Conservation (phyloP, 2,888 invertebrate species). For the Laspeyria flexula region DNA sequence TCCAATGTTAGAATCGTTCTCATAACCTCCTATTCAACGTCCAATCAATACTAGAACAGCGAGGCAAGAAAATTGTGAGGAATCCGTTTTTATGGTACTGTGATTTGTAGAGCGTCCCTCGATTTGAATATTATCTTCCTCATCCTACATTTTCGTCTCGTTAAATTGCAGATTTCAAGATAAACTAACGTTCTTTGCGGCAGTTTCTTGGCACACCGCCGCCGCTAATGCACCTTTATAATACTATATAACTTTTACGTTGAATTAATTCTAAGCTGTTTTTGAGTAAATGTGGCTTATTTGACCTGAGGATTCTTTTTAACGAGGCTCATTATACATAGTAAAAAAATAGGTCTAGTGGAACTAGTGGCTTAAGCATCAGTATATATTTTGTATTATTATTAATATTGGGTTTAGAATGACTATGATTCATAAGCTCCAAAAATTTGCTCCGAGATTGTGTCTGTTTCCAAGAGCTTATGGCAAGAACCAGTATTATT, state of each 20-base stretch:
- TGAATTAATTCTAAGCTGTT: constrained; percentile 27
- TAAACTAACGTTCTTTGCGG: constrained; percentile 23
- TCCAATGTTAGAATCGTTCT: no score
- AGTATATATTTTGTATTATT: no score
- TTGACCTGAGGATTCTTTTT: background rate
- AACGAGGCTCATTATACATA: background rate
- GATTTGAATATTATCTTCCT: constrained; percentile 46
- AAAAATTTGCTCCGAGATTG: no score
- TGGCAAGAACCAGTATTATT: no score
- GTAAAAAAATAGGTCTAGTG: background rate
- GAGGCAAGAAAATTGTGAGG: constrained; percentile 44
- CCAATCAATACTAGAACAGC: no score
- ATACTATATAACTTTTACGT: constrained; percentile 30
- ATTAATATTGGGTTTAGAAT: no score
- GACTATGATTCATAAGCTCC: no score
- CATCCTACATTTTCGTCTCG: constrained; percentile 33
- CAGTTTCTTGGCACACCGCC: constrained; percentile 5
- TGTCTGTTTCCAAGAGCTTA: no score
- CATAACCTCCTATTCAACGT: no score
- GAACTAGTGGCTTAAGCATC: no score
- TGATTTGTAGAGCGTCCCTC: constrained; percentile 45
- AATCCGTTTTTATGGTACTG: constrained; percentile 44
- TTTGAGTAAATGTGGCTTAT: background rate
- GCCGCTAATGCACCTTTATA: constrained; percentile 32
- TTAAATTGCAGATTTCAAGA: constrained; percentile 44